Evolutionary conservation across 2,888 invertebrate species (phyloP).

Genomic region (Dascillus cervinus): DNA sequence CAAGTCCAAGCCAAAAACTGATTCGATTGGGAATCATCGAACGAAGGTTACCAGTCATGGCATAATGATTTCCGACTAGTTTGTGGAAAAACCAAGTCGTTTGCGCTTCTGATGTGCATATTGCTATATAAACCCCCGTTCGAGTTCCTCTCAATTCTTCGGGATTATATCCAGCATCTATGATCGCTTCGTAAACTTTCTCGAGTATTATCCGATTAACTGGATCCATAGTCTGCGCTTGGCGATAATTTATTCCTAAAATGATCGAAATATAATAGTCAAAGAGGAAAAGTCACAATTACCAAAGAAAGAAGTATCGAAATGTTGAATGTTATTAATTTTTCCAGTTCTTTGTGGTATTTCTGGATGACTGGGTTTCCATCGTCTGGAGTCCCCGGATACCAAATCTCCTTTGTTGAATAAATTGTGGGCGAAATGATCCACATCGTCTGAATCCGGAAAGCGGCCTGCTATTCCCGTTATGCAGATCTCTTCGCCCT

Average conservation of each 20-base stretch:
- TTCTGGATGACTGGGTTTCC: constrained; percentile 57
- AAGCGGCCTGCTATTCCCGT: constrained; percentile 56
- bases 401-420: constrained; percentile 77
- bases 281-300: too few species aligned
- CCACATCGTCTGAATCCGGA: constrained; percentile 69
- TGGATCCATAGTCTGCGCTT: constrained; percentile 49
- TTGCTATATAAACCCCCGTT: constrained; percentile 72
- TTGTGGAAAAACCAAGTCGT: constrained; percentile 57
- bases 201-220: constrained; percentile 52
- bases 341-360: constrained; percentile 60
- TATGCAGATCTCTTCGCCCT: too few species aligned
- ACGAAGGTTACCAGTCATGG: constrained; percentile 52
- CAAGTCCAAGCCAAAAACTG: constrained; percentile 78
- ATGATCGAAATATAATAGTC: background rate
- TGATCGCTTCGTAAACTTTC: constrained; percentile 47
- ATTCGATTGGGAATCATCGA: too few species aligned
- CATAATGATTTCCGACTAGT: constrained; percentile 26
- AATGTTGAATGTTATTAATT: constrained; percentile 46
- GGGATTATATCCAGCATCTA: constrained; percentile 59
- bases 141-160: constrained; percentile 59
- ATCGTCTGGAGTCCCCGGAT: constrained; percentile 69
- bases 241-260: constrained; percentile 55
- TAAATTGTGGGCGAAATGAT: constrained; percentile 62
- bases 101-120: constrained; percentile 68
- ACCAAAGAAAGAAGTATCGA: constrained; percentile 50